Evolutionary conservation across 2,113 vertebrate genomes (phyloP).

Genomic region (Chlamydotis undulata): DNA sequence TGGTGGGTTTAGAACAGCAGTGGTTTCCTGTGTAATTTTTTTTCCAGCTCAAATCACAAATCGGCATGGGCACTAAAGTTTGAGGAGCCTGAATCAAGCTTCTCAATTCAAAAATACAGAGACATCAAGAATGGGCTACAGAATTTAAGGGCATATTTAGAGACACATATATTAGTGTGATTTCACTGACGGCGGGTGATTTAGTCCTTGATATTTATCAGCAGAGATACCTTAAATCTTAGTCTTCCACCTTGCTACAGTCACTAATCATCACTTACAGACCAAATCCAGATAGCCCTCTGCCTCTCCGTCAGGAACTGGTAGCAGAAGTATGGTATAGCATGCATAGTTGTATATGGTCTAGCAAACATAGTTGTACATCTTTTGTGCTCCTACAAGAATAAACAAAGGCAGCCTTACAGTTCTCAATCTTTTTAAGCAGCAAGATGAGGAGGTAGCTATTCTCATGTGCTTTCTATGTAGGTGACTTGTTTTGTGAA

Average conservation of each 20-base stretch:
- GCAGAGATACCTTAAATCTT: not conserved
- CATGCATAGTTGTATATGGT: not conserved
- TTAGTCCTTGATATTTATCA: not conserved
- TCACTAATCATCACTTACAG: not conserved
- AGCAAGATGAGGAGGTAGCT: not conserved
- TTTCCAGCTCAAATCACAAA: not conserved
- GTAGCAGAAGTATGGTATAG: not conserved
- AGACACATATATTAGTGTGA: not conserved
- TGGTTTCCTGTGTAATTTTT: not conserved
- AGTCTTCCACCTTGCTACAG: not conserved
- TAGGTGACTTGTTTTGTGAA: not conserved
- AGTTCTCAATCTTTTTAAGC: not conserved
- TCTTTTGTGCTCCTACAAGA: not conserved
- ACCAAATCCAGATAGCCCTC: not conserved
- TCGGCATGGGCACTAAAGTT: accelerated
- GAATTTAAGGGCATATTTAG: not conserved
- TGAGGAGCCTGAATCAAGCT: not conserved
- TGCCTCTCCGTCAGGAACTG: not conserved
- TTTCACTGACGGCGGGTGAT: not conserved
- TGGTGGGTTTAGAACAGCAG: slow-evolving; percentile 1
- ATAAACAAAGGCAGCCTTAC: not conserved
- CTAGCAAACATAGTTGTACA: not conserved
- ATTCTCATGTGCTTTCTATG: too few relatives aligned
- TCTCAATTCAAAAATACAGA: not conserved
- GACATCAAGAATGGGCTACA: not conserved